Evolutionary conservation across 2,797 vertebrate genomes (phyloP).

Genomic region (Eurystomus glaucurus): DNA sequence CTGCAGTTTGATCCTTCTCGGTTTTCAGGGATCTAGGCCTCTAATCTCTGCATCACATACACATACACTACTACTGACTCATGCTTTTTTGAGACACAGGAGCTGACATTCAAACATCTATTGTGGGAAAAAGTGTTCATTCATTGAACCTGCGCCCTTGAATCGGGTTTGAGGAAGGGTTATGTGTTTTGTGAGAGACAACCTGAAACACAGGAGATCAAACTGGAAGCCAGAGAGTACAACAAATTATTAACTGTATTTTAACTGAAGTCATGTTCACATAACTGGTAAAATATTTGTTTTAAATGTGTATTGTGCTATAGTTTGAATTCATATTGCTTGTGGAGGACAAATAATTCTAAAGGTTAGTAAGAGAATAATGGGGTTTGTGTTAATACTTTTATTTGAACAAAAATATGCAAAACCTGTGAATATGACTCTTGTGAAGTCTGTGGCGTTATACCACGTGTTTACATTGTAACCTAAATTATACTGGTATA

Average conservation of each 20-base stretch:
- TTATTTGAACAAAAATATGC: background rate
- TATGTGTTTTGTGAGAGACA: background rate
- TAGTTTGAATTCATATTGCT: slow-evolving; percentile 42
- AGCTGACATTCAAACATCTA: background rate
- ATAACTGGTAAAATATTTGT: slow-evolving; percentile 49
- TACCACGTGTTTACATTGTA: background rate
- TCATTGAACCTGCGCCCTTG: background rate
- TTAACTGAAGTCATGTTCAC: slow-evolving; percentile 2
- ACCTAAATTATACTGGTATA: background rate
- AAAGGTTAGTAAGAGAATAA: background rate
- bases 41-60: background rate
- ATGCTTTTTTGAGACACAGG: background rate
- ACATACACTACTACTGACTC: background rate
- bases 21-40: background rate
- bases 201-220: slow-evolving; percentile 3
- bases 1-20: background rate
- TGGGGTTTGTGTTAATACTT: background rate
- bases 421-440: background rate
- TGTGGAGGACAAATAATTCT: background rate
- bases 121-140: background rate
- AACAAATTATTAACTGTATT: slow-evolving; percentile 31
- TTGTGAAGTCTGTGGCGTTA: background rate
- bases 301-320: background rate
- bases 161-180: background rate
- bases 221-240: slow-evolving; percentile 11